phyloP scores from a whole-genome alignment of 1,140 invertebrate genomes.

The Phocides pigmalion region DNA sequence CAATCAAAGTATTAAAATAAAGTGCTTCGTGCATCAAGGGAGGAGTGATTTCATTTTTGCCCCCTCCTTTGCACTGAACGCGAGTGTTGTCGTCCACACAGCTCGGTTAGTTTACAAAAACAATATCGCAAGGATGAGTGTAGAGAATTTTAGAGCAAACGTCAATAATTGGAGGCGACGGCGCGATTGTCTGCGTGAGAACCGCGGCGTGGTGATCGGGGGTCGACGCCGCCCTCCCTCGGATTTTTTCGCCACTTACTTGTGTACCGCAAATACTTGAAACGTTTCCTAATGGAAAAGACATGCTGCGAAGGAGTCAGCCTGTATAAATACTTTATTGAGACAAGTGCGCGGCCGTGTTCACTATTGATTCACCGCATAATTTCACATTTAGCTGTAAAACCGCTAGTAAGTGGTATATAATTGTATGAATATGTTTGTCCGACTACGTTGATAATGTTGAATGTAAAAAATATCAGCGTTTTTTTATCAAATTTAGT shows the following conservation, averaged over 20 bases:
- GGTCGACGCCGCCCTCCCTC: conserved; percentile 40
- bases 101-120: background rate
- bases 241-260: conserved; percentile 69
- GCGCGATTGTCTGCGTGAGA: conserved; percentile 38
- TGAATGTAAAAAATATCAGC: too few relatives aligned
- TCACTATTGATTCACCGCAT: conserved; percentile 51
- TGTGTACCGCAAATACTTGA: conserved; percentile 77
- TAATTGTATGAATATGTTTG: background rate
- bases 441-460: background rate
- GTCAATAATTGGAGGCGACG: background rate
- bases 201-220: conserved; percentile 39
- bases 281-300: conserved; percentile 80
- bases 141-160: conserved; percentile 5
- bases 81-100: too few relatives aligned
- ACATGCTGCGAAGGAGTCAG: conserved; percentile 71
- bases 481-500: too few relatives aligned
- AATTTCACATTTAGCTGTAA: conserved; percentile 28
- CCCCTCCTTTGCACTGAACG: too few relatives aligned
- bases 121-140: background rate
- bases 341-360: conserved; percentile 64
- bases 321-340: conserved; percentile 81
- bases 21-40: too few relatives aligned
- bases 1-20: too few relatives aligned
- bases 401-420: background rate
- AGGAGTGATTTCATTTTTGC: too few relatives aligned